Evolutionary conservation across 1,140 invertebrate genomes (phyloP), one percentile per base, ranked within the genome.

Genomic region (Drosophila biarmipes): DNA sequence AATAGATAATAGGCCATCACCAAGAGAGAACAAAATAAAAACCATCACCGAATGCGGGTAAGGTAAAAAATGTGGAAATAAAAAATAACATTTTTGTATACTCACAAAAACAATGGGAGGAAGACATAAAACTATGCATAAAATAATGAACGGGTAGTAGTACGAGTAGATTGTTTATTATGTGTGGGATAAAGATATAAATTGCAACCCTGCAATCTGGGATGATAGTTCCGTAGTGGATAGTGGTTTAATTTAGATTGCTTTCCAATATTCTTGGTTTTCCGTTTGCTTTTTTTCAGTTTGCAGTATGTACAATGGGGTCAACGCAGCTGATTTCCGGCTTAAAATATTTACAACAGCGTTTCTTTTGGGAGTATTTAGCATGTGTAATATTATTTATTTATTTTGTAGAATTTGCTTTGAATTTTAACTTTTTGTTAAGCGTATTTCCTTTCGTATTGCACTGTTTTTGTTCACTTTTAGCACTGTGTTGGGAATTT

Each of bases 61-160:
- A 64, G 43, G 40, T 29, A 45, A 15, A 57, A 42, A 56, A 24
- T 24, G 24, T 34, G 34, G 43, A 54, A 38, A 53, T 49, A 64
- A 27, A 73, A 73, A 64, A 77, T 73, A 84, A 78, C 51, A 77
- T 79, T 89, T 89, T 84, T 89, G 79, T 89, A 89, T 89, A 89
- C 84, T 89, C 80, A 89, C 84, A 89, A 89, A 89, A 89, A 89
- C 67, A 80, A 77, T 84, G 84, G 84, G 85, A 89, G 59, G 72
- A 89, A 79, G 76, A 89, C 79, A 89, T 79, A 89, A 84, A 89
- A 82, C 40, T 76, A 78, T 82, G 79, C 78, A 75, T 61, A 87
- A 82, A 75, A 76, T 68, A 87, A 81, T 86, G 82, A 78, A 64
- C 82, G 74, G 84, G 84, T 51, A 78, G 78, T 87, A 69, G 78